phyloP scores from a whole-genome alignment of 2,888 invertebrate species.

The Mythimna albipuncta region DNA sequence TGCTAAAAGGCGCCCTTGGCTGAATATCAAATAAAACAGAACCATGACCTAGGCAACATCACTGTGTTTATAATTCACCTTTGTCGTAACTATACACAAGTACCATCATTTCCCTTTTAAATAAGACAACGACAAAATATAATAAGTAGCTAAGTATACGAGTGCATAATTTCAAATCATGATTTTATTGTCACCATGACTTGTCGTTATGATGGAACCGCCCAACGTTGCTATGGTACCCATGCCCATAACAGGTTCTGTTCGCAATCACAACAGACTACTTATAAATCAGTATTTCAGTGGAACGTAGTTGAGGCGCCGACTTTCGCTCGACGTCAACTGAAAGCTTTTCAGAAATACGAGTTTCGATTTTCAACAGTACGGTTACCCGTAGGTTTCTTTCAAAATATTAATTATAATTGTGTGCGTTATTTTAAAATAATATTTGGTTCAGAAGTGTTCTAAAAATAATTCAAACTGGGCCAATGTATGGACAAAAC shows the following conservation, averaged over 20 bases:
- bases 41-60: slow-evolving; percentile 36
- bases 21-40: neutral
- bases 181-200: slow-evolving; percentile 73
- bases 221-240: slow-evolving; percentile 81
- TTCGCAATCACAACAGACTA: slow-evolving; percentile 65
- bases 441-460: slow-evolving; percentile 39
- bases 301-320: slow-evolving; percentile 41
- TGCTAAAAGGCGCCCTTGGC: neutral
- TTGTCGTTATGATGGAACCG: slow-evolving; percentile 63
- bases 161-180: slow-evolving; percentile 41
- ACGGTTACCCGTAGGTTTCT: slow-evolving; percentile 11
- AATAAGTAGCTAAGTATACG: slow-evolving; percentile 33
- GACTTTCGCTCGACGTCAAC: slow-evolving; percentile 37
- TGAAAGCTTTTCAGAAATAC: slow-evolving; percentile 35
- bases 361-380: slow-evolving; percentile 1
- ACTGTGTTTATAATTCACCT: neutral
- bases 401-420: slow-evolving; percentile 12
- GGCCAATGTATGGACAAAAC: slow-evolving; percentile 92
- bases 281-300: slow-evolving; percentile 73
- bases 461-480: slow-evolving; percentile 83
- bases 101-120: slow-evolving; percentile 6
- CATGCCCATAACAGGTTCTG: slow-evolving; percentile 78
- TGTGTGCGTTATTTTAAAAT: slow-evolving; percentile 12
- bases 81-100: neutral
- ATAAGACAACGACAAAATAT: slow-evolving; percentile 20